Evolutionary conservation across 2,113 vertebrate genomes (phyloP).

Genomic region (Kryptolebias marmoratus): DNA sequence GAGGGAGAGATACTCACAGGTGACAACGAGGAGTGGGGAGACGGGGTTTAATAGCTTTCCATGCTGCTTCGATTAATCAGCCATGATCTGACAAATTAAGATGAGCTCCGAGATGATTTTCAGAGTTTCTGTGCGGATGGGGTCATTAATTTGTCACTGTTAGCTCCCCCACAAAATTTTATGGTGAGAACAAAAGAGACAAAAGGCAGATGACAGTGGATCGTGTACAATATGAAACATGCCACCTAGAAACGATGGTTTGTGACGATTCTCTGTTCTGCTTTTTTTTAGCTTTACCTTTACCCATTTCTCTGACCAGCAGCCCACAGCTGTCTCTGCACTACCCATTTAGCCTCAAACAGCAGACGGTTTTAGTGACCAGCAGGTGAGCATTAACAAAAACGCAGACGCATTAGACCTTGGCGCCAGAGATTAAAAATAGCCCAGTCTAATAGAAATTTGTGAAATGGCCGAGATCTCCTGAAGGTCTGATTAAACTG

Average conservation of each 20-base stretch:
- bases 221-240: too few species aligned
- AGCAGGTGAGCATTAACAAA: background rate
- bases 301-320: background rate
- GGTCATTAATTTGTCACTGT: slow-evolving; percentile 51
- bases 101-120: background rate
- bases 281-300: too few species aligned
- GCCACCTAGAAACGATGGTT: too few species aligned
- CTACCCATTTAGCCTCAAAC: background rate
- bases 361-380: background rate
- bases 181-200: background rate
- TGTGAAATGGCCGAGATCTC: too few species aligned
- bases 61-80: slow-evolving; percentile 56
- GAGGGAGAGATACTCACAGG: background rate
- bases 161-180: slow-evolving; percentile 59
- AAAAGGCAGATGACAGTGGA: too few species aligned
- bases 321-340: background rate
- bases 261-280: too few species aligned
- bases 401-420: background rate
- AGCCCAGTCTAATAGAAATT: background rate
- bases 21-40: background rate
- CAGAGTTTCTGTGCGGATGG: too few species aligned
- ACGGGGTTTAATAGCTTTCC: slow-evolving; percentile 57
- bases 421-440: background rate
- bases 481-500: background rate
- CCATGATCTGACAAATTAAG: slow-evolving; percentile 41